Base-by-base conservation (phyloP, 2,797 vertebrate species). In the Leontopithecus rosalia region DNA sequence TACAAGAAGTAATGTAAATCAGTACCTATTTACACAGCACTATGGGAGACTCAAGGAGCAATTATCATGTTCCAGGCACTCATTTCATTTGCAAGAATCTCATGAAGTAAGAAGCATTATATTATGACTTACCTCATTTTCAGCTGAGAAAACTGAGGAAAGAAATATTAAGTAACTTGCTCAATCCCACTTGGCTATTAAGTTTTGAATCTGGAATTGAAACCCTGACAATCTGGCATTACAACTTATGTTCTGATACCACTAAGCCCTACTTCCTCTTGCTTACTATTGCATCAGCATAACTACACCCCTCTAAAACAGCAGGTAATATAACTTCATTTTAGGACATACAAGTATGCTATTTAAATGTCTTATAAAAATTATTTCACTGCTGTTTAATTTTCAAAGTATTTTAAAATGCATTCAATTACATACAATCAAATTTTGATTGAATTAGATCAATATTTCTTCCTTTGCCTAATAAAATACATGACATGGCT, bases 391-490 rank as follows among this genome's bases (percentile, higher is more conserved):
- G 95, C 41, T 76, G 20, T 58, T 93, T 84, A 57, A 89, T 81
- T 94, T 92, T 70, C 58, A 85, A 90, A 91, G n/a, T 83, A 79
- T 26, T 94, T 2, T 80, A 70, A 90, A 90, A 19, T 84, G 1
- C 12, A 77, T 89, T 92, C 28, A 64, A 4, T 87, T 90, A 72
- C n/a, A 96, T 55, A 50, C 26, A 81, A n/a, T n/a, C 48, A 92
- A 77, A 81, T 90, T 94, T 67, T 58, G 88, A 91, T 7, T n/a
- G n/a, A 82, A 80, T 82, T 81, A 82, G 43, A 79, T 90, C 26
- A 82, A 61, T 52, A 55, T 57, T 91, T 82, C 87, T 90, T 3
- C 36, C 43, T 64, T 83, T 96, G 43, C 14, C n/a, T 92, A 46
- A 83, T 75, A 82, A 64, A 20, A 12, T 30, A 55, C 30, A 85